These are phyloP conservation scores for Clostera curtula DNA, from an alignment of 2,888 invertebrate species.

Conservation along the genomic window DNA sequence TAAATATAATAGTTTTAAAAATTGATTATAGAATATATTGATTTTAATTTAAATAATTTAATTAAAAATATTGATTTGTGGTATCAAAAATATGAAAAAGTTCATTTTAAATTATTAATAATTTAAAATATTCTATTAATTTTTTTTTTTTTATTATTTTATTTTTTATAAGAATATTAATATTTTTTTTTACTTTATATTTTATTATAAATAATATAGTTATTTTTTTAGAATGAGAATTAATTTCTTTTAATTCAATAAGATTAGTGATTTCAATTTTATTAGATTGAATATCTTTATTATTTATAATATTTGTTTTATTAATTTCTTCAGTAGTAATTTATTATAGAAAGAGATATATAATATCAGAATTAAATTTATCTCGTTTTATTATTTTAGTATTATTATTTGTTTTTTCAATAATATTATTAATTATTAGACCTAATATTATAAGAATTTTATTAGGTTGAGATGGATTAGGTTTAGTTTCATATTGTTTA, in stretches of 20 bases:
- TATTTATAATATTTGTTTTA: conserved; percentile 78
- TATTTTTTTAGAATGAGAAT: conserved; percentile 72
- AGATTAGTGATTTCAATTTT: conserved; percentile 70
- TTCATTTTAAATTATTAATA: conserved; percentile 67
- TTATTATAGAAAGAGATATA: conserved; percentile 79
- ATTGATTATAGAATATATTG: conserved; percentile 66
- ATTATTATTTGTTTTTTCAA: conserved; percentile 79
- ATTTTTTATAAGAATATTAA: conserved; percentile 55
- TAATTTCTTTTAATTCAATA: conserved; percentile 66
- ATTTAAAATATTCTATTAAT: conserved; percentile 63
- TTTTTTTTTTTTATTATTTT: conserved; percentile 66
- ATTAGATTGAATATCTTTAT: conserved; percentile 78
- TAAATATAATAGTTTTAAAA: conserved; percentile 77
- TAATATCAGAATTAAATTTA: conserved; percentile 71
- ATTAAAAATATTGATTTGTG: conserved; percentile 81
- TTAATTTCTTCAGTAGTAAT: conserved; percentile 80
- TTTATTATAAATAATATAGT: conserved; percentile 59
- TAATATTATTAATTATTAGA: conserved; percentile 80
- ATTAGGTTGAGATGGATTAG: conserved; percentile 83
- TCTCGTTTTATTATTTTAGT: conserved; percentile 79
- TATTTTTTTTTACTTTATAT: conserved; percentile 53
- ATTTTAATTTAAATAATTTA: conserved; percentile 79
- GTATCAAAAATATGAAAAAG: conserved; percentile 69
- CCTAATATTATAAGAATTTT: conserved; percentile 82
- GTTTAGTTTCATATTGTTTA: conserved; percentile 81